These are phyloP conservation scores for Syritta pipiens DNA, from an alignment of 2,888 invertebrate species.

Conservation along the genomic window DNA sequence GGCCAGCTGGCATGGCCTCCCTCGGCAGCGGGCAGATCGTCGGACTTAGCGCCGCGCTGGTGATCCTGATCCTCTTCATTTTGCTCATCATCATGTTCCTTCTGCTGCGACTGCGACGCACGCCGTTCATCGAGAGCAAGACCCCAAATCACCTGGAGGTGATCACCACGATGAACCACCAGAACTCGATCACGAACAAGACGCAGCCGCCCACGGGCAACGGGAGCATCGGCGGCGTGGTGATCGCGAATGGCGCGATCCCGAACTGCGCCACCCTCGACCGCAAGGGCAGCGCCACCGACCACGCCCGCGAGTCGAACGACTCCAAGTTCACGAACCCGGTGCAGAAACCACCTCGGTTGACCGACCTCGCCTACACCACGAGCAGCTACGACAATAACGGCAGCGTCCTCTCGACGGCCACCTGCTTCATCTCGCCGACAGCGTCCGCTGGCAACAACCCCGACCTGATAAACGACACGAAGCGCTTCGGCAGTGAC, in stretches of 20 bases:
- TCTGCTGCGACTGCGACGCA: slow-evolving; percentile 86
- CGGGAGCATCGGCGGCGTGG: slow-evolving; percentile 80
- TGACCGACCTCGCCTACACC: slow-evolving; percentile 85
- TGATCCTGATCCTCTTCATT: slow-evolving; percentile 88
- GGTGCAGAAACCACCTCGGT: slow-evolving; percentile 86
- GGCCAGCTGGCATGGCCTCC: slow-evolving; percentile 89
- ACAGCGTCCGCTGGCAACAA: slow-evolving; percentile 88
- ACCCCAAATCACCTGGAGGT: slow-evolving; percentile 87
- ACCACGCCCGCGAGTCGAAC: slow-evolving; percentile 64
- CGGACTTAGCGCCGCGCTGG: slow-evolving; percentile 89
- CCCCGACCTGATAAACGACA: slow-evolving; percentile 92
- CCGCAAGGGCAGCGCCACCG: slow-evolving; percentile 71
- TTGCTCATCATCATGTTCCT: slow-evolving; percentile 86
- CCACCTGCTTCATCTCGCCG: slow-evolving; percentile 86
- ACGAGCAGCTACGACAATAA: slow-evolving; percentile 86
- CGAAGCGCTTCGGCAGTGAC: slow-evolving; percentile 83
- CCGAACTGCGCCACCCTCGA: slow-evolving; percentile 76
- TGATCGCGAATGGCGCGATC: slow-evolving; percentile 82
- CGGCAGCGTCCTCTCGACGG: slow-evolving; percentile 83
- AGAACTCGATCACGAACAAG: slow-evolving; percentile 80
- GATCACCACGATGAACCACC: slow-evolving; percentile 83
- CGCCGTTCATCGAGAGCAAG: slow-evolving; percentile 87
- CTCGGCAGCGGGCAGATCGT: slow-evolving; percentile 92
- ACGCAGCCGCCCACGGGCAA: slow-evolving; percentile 78
- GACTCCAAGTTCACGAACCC: slow-evolving; percentile 82